Conservation (phyloP, 2,888 invertebrate species). For the Diabrotica balteata region DNA sequence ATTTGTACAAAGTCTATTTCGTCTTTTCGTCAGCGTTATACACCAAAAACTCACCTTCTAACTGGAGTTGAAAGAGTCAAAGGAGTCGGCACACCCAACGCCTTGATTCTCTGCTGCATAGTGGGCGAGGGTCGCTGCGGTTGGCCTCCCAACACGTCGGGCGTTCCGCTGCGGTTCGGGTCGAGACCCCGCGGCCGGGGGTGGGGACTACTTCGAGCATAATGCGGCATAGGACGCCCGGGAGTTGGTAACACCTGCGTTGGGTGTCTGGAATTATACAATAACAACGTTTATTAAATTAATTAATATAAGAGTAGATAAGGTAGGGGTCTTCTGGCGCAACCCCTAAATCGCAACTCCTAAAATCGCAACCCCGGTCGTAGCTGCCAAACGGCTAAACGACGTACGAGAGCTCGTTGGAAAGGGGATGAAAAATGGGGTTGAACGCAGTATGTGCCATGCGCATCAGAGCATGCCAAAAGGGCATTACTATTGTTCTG, state of each 20-base stretch:
- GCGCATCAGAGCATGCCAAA: too few species aligned
- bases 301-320: too few species aligned
- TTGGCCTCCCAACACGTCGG: slow-evolving; percentile 53
- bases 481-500: too few species aligned
- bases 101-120: slow-evolving; percentile 90
- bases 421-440: too few species aligned
- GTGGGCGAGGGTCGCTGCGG: slow-evolving; percentile 76
- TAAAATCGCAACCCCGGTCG: too few species aligned
- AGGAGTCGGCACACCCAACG: slow-evolving; percentile 88
- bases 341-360: too few species aligned
- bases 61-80: slow-evolving; percentile 87
- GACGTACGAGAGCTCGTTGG: too few species aligned
- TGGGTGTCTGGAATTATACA: slow-evolving; percentile 27
- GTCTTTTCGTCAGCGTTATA: not conserved
- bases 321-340: too few species aligned
- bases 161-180: slow-evolving; percentile 63
- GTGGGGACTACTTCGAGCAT: slow-evolving; percentile 81
- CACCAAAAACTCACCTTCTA: slow-evolving; percentile 71
- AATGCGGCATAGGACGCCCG: slow-evolving; percentile 55
- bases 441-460: too few species aligned
- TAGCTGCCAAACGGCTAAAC: too few species aligned
- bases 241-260: slow-evolving; percentile 26
- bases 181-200: slow-evolving; percentile 74
- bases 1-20: too few species aligned
- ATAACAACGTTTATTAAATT: too few species aligned